Evolutionary conservation across 2,888 invertebrate species (phyloP), one percentile per base, ranked within the genome.

Genomic region (Sarcophaga variegata): DNA sequence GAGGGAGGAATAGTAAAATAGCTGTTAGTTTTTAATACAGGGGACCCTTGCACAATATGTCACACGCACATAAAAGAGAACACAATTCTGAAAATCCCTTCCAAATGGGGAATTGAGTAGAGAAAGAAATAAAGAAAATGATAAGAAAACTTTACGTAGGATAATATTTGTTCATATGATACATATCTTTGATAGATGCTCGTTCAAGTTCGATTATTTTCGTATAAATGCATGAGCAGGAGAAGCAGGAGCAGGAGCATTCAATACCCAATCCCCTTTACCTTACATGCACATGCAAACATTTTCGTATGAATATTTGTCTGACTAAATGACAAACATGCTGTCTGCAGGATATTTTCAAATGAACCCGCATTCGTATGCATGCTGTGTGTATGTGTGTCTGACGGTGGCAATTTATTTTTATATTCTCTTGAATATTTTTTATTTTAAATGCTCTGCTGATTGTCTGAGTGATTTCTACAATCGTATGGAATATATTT

Each of bases 131-230:
- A 11, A 14, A 47, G 27, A 66, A 71, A 71, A 45, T 27, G 27
- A 17, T 37, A 78, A 22, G 47, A 66, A 76, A 77, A 72, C 62
- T 72, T 81, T 83, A 67, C 81, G 70, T 67, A 72, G 76, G 72
- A 81, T 77, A 85, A 85, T 80, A 80, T 76, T 80, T 84, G 80
- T 80, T 71, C 76, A 76, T 76, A 71, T 84, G 84, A 74, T 80
- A 37, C 37, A 37, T 37, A 79, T 79, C n/a, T 59, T 70, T 27
- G 49, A 45, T 59, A 70, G 62, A 47, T 17, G 5, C 17, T 49
- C 12, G 20, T 69, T 37, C 8, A 2, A 37, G 10, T 37, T 37
- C 37, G 37, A 37, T 37, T 37, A 10, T 37, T 2, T 37, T 8
- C 37, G 37, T 37, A 37, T 37, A 2, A 0, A 10, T 37, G 37